Conservation (phyloP, 2,113 vertebrate species). For the Scomber colias region DNA sequence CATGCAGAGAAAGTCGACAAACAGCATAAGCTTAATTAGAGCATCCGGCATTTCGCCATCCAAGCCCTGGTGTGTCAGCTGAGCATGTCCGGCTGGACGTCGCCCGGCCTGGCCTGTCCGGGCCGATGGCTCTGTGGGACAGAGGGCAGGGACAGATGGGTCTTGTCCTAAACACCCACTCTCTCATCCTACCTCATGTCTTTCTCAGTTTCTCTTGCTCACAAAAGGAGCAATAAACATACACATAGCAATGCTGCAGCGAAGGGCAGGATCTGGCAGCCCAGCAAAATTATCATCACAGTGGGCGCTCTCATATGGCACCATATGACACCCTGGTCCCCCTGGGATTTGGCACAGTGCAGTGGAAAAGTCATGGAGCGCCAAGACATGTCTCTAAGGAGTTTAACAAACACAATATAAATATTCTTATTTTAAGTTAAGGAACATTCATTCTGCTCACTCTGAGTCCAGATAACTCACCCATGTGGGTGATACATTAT, state of each 20-base stretch:
- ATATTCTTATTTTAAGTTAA: slow-evolving; percentile 2
- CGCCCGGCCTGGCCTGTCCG: slow-evolving; percentile 51
- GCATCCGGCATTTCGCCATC: slow-evolving; percentile 59
- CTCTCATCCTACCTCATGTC: slow-evolving; percentile 31
- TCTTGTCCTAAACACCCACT: slow-evolving; percentile 60
- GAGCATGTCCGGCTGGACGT: slow-evolving; percentile 54
- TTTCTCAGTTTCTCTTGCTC: slow-evolving; percentile 37
- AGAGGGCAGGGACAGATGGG: slow-evolving; percentile 69
- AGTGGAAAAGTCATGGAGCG: slow-evolving; percentile 32
- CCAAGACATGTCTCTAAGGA: slow-evolving; percentile 17
- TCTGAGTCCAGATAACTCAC: not conserved
- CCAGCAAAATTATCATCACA: slow-evolving; percentile 47
- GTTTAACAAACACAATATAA: slow-evolving; percentile 30
- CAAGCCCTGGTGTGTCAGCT: slow-evolving; percentile 60
- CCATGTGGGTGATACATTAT: not conserved
- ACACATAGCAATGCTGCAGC: slow-evolving; percentile 36
- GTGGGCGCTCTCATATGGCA: slow-evolving; percentile 29
- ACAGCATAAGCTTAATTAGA: slow-evolving; percentile 82
- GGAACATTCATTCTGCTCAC: not conserved
- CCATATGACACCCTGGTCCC: slow-evolving; percentile 49
- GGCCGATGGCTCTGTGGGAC: slow-evolving; percentile 59
- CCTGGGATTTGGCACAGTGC: slow-evolving; percentile 36
- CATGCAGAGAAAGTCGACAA: slow-evolving; percentile 75
- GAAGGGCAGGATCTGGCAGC: slow-evolving; percentile 59
- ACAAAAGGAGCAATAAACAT: slow-evolving; percentile 41